Conservation (phyloP, 2,113 vertebrate genomes). For the Aegithalos caudatus region DNA sequence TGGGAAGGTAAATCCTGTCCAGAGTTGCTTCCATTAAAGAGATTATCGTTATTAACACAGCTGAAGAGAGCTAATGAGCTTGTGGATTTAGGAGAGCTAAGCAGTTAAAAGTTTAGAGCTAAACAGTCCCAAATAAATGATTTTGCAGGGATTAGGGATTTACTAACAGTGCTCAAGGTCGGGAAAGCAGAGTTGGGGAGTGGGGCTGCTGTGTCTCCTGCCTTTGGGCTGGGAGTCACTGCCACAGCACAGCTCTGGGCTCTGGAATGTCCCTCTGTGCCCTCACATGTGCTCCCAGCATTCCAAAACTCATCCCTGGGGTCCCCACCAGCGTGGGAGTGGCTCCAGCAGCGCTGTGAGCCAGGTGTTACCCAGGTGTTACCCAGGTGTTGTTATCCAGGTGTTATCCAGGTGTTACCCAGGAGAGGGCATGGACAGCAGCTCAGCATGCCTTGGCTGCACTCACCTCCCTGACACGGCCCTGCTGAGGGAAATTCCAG, state of each 20-base stretch:
- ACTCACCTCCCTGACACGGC: not conserved
- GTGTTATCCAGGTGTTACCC: rapidly evolving
- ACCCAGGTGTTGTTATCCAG: too few relatives aligned
- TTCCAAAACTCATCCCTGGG: rapidly evolving
- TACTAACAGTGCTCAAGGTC: not conserved
- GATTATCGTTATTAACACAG: not conserved
- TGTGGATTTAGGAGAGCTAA: not conserved
- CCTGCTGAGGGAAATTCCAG: rapidly evolving
- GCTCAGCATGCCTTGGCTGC: not conserved
- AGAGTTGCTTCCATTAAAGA: not conserved
- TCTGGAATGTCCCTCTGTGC: rapidly evolving
- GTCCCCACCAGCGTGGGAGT: rapidly evolving
- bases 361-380: rapidly evolving
- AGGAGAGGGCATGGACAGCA: not conserved
- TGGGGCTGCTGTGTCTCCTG: not conserved
- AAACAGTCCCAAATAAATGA: not conserved
- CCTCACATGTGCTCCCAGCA: not conserved
- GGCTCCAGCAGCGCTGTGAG: not conserved
- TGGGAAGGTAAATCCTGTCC: not conserved
- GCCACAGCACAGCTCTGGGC: not conserved
- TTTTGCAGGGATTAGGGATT: conserved; percentile 10
- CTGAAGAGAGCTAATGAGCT: conserved; percentile 27
- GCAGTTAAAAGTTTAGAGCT: not conserved
- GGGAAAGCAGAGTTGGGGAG: rapidly evolving
- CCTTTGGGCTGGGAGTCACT: rapidly evolving